Percentiles rank a stretch among this genome's conserved stretches.
Conservation (phyloP, 2,888 invertebrate genomes). For the Cyclophora albipunctata region DNA sequence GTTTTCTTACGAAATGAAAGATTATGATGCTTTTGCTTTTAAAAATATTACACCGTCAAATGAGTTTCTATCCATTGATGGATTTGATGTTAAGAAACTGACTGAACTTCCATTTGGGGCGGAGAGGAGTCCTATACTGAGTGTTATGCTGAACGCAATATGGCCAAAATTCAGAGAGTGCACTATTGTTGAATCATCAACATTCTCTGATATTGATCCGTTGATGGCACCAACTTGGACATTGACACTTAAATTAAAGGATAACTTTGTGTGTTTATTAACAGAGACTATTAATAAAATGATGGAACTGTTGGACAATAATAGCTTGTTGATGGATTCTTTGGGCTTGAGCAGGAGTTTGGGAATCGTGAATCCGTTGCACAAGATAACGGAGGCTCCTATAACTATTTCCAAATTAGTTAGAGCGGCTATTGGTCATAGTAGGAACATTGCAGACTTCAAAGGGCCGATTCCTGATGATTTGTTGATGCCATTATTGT, state of each 20-base stretch:
- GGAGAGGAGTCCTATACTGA: conserved; percentile 85
- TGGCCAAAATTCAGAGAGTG: conserved; percentile 93
- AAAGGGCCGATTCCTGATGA: conserved; percentile 86
- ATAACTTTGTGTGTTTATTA: conserved; percentile 83
- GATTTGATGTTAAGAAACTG: conserved; percentile 64
- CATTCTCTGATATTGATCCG: conserved; percentile 92
- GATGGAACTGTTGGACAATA: conserved; percentile 77
- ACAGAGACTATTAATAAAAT: conserved; percentile 84
- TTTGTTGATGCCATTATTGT: conserved; percentile 83
- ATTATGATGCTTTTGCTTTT: conserved; percentile 78
- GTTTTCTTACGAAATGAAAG: conserved; percentile 82
- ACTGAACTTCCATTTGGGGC: conserved; percentile 88
- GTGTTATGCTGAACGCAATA: conserved; percentile 84
- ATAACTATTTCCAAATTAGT: conserved; percentile 79
- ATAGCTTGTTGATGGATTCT: conserved; percentile 60
- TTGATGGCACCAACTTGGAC: conserved; percentile 86
- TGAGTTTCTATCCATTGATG: conserved; percentile 66
- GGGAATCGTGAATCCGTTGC: conserved; percentile 75
- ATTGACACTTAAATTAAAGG: conserved; percentile 78
- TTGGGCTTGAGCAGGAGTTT: conserved; percentile 64
- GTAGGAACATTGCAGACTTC: conserved; percentile 74
- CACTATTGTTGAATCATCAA: conserved; percentile 89
- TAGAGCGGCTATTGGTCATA: conserved; percentile 69
- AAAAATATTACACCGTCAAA: conserved; percentile 66
- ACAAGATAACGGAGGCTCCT: conserved; percentile 85